Percentiles rank a stretch among this genome's conserved stretches.
Evolutionary conservation across 37 sponge, comb jelly and placozoan genomes (phyloP).

Genomic region (Aplysina aerophoba): DNA sequence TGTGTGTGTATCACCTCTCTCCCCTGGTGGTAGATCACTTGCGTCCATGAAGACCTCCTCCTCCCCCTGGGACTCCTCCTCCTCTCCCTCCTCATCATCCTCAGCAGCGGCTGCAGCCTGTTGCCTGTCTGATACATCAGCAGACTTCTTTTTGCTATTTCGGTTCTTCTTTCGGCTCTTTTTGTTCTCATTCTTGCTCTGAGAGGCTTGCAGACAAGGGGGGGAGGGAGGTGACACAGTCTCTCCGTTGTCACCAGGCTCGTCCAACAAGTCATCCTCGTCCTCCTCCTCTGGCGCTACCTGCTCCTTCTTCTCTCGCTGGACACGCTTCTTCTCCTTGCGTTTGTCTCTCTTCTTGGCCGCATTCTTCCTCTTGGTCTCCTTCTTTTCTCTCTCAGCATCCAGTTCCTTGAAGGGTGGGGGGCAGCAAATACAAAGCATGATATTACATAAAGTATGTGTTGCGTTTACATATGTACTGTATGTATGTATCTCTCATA

Average conservation of each 20-base stretch:
- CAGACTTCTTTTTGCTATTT: background rate
- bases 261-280: constrained; percentile 50
- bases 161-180: constrained; percentile 3
- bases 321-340: constrained; percentile 83
- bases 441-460: background rate
- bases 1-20: background rate
- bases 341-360: constrained; percentile 84
- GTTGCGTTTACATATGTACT: too few species aligned
- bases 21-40: constrained; percentile 20
- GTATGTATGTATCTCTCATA: too few species aligned
- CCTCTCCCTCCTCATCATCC: constrained; percentile 37
- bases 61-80: constrained; percentile 5
- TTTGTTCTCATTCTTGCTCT: constrained; percentile 6
- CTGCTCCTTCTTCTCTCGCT: constrained; percentile 65
- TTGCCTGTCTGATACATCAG: background rate
- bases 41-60: constrained; percentile 45
- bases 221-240: background rate
- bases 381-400: constrained; percentile 89
- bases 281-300: constrained; percentile 37
- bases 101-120: background rate
- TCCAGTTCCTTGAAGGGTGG: constrained; percentile 69
- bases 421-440: constrained; percentile 7
- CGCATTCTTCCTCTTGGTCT: constrained; percentile 86
- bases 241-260: background rate
- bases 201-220: background rate